Percentiles rank a stretch among this genome's conserved stretches.
These are phyloP conservation scores for Plebejus anna DNA, from an alignment of 2,888 invertebrate genomes.

Conservation along the genomic window DNA sequence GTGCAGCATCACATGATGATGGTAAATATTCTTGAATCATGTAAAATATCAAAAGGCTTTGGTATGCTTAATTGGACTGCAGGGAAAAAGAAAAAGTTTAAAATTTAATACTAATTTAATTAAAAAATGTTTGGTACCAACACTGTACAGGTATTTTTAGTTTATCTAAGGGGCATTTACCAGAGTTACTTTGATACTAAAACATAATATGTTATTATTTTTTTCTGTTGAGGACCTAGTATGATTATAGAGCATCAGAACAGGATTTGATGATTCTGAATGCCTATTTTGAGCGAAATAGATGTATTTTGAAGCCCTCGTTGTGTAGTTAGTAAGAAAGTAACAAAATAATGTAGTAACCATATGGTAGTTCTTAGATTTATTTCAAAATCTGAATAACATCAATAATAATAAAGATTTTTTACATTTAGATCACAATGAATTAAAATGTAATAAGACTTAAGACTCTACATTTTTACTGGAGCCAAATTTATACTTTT, in stretches of 20 bases:
- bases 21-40: constrained; percentile 46
- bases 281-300: background rate
- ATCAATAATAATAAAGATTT: too few species aligned
- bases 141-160: background rate
- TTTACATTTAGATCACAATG: too few species aligned
- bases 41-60: background rate
- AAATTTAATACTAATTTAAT: background rate
- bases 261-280: background rate
- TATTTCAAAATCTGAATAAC: too few species aligned
- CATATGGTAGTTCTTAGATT: background rate
- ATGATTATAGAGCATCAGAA: too few species aligned
- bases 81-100: background rate
- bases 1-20: constrained; percentile 63
- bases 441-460: background rate
- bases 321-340: background rate
- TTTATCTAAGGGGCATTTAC: too few species aligned
- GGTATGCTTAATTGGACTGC: background rate
- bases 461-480: background rate
- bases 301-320: background rate
- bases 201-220: too few species aligned
- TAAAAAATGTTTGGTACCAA: background rate
- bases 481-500: background rate
- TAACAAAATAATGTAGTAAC: background rate
- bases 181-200: too few species aligned
- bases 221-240: too few species aligned